Conservation (phyloP, 2,113 vertebrate genomes). For the Orcinus orca region DNA sequence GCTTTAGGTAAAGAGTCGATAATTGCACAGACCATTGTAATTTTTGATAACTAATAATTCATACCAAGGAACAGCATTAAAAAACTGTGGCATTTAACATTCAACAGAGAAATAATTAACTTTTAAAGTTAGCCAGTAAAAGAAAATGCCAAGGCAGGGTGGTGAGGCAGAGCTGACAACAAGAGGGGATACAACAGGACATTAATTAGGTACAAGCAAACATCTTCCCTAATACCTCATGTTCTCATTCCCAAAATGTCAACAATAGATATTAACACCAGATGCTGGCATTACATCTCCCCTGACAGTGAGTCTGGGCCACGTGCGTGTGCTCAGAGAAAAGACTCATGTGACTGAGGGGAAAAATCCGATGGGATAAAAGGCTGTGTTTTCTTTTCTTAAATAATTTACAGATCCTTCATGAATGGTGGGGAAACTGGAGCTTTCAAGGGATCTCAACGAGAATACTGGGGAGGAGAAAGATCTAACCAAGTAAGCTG, state of each 20-base stretch:
- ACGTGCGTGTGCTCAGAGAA: slow-evolving; percentile 66
- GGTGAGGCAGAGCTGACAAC: slow-evolving; percentile 83
- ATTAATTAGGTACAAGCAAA: slow-evolving; percentile 90
- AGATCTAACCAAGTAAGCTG: background rate
- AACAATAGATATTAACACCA: slow-evolving; percentile 89
- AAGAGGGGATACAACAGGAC: slow-evolving; percentile 81
- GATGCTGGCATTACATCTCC: slow-evolving; percentile 82
- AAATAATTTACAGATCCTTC: slow-evolving; percentile 62
- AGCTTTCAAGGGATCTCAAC: background rate
- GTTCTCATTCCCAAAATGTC: slow-evolving; percentile 88
- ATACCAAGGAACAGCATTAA: slow-evolving; percentile 70
- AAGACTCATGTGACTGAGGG: slow-evolving; percentile 49
- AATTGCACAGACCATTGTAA: slow-evolving; percentile 54
- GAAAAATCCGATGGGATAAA: slow-evolving; percentile 46
- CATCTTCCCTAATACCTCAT: slow-evolving; percentile 87
- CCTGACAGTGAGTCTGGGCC: slow-evolving; percentile 59
- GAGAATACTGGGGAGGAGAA: background rate
- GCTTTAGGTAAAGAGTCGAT: slow-evolving; percentile 74
- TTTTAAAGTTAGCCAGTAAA: slow-evolving; percentile 84
- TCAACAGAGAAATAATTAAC: slow-evolving; percentile 85
- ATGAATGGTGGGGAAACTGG: background rate
- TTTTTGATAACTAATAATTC: slow-evolving; percentile 80
- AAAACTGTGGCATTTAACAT: slow-evolving; percentile 78
- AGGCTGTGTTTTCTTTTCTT: slow-evolving; percentile 63
- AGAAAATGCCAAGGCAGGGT: slow-evolving; percentile 83